Percentiles rank a stretch among this genome's conserved stretches.
Evolutionary conservation across 2,797 vertebrate genomes (phyloP).

Genomic region (Mus caroli): DNA sequence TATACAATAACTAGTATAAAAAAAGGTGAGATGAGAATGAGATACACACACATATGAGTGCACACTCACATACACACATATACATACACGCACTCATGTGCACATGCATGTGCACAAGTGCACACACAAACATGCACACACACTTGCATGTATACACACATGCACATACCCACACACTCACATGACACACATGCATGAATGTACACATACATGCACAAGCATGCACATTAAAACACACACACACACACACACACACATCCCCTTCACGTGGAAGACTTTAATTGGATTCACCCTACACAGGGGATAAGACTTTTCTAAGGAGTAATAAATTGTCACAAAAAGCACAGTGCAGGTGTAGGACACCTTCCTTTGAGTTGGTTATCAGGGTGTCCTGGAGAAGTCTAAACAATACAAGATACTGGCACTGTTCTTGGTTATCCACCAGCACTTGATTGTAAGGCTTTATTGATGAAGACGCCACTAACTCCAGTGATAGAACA

Average conservation of each 20-base stretch:
- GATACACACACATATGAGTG: background rate
- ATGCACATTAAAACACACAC: too few species aligned
- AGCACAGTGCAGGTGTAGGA: background rate
- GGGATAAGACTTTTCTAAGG: background rate
- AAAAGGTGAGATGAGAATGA: background rate
- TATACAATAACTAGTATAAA: background rate
- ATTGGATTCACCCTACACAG: background rate
- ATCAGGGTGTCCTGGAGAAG: background rate
- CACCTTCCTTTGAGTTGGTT: background rate
- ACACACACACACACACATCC: background rate
- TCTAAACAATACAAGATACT: background rate
- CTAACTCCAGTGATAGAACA: background rate
- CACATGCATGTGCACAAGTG: background rate
- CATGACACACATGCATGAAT: too few species aligned
- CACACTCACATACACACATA: background rate
- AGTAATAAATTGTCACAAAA: background rate
- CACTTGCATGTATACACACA: background rate
- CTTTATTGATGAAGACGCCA: background rate
- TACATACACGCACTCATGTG: too few species aligned
- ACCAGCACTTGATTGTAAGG: background rate
- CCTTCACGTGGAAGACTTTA: background rate
- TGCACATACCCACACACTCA: too few species aligned
- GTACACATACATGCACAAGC: too few species aligned
- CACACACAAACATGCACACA: background rate
- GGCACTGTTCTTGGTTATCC: background rate